Base-by-base conservation (phyloP, 2,113 vertebrate genomes). In the Clarias macrocephalus region DNA sequence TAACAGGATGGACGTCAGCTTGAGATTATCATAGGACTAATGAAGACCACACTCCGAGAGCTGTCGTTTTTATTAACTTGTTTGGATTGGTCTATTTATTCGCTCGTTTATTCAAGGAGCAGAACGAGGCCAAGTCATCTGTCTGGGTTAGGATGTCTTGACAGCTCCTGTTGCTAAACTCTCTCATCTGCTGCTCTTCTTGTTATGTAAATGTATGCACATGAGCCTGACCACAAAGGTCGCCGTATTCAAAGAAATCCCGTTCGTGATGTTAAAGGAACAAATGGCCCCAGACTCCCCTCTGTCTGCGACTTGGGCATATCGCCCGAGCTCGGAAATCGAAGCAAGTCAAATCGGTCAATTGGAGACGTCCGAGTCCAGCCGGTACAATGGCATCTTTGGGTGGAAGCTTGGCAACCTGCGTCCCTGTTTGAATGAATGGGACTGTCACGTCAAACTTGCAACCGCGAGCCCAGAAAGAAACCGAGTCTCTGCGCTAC, bases 181-280 rank as follows among this genome's bases (percentile, higher is more conserved):
- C 84, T 83, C 81, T 86, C 72, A 60, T 86, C 68, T 52, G 87
- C 66, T 65, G 65, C 30, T 88, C 85, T 92, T 89, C 86, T 91
- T 89, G 86, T 92, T 92, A 91, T 92, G 90, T 83, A 88, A 91
- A 93, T 91, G 79, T 89, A 90, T 88, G 65, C 82, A 92, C 82
- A 83, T 82, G 77, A 87, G 86, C 15, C 12, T 85, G 89, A 85
- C 87, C 85, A 84, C 85, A 83, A 87, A 89, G 86, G 89, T 89
- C 87, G 90, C 72, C 70, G 89, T 89, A 89, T 90, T 88, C 66
- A 65, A 57, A 76, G 87, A 90, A 81, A 91, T 88, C 88, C 85
- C 85, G 90, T 75, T 90, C 79, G 70, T 72, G 25, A 87, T 85
- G 85, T 70, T 90, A 85, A 77, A 62, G 57, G 76, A 73, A 76